Evolutionary conservation across 1,140 invertebrate species (phyloP), one percentile per base, ranked within the genome.

Genomic region (Pantala flavescens): DNA sequence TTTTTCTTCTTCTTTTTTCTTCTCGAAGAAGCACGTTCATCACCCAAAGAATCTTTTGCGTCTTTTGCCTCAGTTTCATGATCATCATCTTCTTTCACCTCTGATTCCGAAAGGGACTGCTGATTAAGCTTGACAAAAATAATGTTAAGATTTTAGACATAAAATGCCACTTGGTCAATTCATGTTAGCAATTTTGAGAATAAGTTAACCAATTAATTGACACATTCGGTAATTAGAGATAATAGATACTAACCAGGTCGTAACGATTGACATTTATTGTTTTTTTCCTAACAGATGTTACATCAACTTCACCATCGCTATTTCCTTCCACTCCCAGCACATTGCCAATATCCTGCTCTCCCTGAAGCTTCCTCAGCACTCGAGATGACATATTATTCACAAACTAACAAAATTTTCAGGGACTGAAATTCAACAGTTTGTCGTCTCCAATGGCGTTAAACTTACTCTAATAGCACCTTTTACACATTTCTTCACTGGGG

Each of bases 1-100:
- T 87, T 89, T 79, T 89, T 90, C 79, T 90, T 90, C 78, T 87
- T 89, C 77, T 87, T 90, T 77, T 87, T 88, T 74, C 85, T 84
- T 63, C 85, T 84, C 16, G 82, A 80, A 43, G 82, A 81, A 75
- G 86, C 78, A 74, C 76, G 79, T 10, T 80, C 77, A 74, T 82
- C 80, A n/a, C 82, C 78, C n/a, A 79, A 78, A 72, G 79, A 78
- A 14, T 80, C 76, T 23, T 84, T 81, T 24, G 84, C 82, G 42
- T 85, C 84, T 0, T 84, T 83, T 63, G 86, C 84, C 77, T 88
- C 85, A 21, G 87, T 88, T 80, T 88, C 87, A 80, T 90, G 75
- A 71, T 82, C 88, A 78, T 90, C 89, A 80, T 89, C 88, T 78
- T 90, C 89, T 80, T 90, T 89, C 7, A 89, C 88, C 80, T 89